These are phyloP conservation scores for Tachina lurida DNA, from an alignment of 2,888 invertebrate genomes.

Conservation along the genomic window DNA sequence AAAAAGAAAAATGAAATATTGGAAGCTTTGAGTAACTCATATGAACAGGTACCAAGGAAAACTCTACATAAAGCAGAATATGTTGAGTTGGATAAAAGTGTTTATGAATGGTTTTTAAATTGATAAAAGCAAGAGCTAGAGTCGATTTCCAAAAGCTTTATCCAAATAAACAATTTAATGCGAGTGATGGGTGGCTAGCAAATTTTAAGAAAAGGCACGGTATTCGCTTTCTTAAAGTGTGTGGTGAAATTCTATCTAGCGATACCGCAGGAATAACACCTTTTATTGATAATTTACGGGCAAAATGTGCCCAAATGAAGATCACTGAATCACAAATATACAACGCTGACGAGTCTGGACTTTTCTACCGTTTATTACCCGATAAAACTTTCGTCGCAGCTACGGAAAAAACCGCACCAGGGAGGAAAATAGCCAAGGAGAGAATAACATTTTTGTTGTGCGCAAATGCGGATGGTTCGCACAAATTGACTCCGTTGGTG, in stretches of 20 bases:
- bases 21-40: slow-evolving; percentile 41
- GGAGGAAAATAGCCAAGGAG: slow-evolving; percentile 53
- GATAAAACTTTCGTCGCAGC: slow-evolving; percentile 44
- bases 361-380: slow-evolving; percentile 34
- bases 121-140: slow-evolving; percentile 56
- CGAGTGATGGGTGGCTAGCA: slow-evolving; percentile 47
- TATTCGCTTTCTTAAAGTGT: slow-evolving; percentile 54
- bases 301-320: slow-evolving; percentile 25
- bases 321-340: slow-evolving; percentile 26
- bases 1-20: slow-evolving; percentile 39
- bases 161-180: slow-evolving; percentile 50
- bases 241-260: slow-evolving; percentile 58
- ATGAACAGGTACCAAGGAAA: slow-evolving; percentile 39
- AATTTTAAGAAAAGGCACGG: slow-evolving; percentile 23
- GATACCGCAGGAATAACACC: slow-evolving; percentile 35
- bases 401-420: slow-evolving; percentile 54
- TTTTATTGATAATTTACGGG: slow-evolving; percentile 46
- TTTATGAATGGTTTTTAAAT: slow-evolving; percentile 55
- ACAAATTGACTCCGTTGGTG: slow-evolving; percentile 50
- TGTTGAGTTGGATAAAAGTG: slow-evolving; percentile 23
- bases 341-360: background rate
- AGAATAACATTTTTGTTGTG: slow-evolving; percentile 42
- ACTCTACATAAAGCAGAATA: slow-evolving; percentile 42
- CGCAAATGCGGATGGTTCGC: slow-evolving; percentile 22
- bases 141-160: slow-evolving; percentile 44